Evolutionary conservation across 2,797 vertebrate species (phyloP), one percentile per base, ranked within the genome.

Genomic region (Nyctibius grandis): DNA sequence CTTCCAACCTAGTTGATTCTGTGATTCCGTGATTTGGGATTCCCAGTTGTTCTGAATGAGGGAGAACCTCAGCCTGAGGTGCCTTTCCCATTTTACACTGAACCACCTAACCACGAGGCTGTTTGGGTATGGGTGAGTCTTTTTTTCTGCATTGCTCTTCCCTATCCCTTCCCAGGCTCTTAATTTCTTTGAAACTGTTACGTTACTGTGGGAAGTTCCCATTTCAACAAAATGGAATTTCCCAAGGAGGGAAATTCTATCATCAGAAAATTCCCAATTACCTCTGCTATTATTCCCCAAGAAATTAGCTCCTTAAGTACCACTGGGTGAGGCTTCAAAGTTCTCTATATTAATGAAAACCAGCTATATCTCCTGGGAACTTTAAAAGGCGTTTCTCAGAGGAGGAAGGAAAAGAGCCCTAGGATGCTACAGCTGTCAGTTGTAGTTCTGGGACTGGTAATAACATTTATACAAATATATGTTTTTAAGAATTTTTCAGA

Each of bases 171-270:
- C 31, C 54, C 45, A 84, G 70, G 13, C 25, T 70, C 9, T 88
- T 77, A 3, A 78, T 76, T 93, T 94, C 86, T 94, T 79, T 60
- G 22, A 69, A 85, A 50, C 11, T 12, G 6, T 67, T 76, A 21
- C 2, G 2, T 51, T 79, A 56, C 33, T 57, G 47, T 60, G 70
- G 61, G 78, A 95, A 95, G 44, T 79, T 82, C 63, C 83, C 28
- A 48, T 64, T 89, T 63, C 59, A 87, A 76, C 54, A 70, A 90
- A 88, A 34, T 19, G 56, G 88, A 90, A 95, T 93, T 95, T 94
- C 70, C 88, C 51, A 74, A 60, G 21, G 45, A 91, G 31, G 63
- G 38, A 82, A 91, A 85, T 79, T 79, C 33, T 68, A 19, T 76
- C 44, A 70, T 79, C 44, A 87, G 29, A 93, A 94, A 89, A 91